Evolutionary conservation across 2,888 invertebrate genomes (phyloP).

Genomic region (Harmothoe impar): DNA sequence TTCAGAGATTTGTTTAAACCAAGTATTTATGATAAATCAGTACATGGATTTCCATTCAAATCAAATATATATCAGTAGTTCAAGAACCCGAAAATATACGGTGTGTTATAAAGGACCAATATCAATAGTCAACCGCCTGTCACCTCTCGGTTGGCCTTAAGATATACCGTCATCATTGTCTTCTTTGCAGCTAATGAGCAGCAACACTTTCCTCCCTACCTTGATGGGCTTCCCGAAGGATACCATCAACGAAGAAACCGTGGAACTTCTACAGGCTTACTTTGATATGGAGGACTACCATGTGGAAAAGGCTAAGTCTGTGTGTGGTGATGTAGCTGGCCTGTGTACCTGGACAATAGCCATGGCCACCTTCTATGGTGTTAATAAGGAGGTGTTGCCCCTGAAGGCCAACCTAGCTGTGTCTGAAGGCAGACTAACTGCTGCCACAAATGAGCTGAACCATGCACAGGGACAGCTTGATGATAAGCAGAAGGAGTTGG

Average conservation of each 20-base stretch:
- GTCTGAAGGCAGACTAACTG: constrained; percentile 82
- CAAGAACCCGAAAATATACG: no score
- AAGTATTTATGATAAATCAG: no score
- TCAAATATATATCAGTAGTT: no score
- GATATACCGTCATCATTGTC: no score
- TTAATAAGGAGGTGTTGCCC: constrained; percentile 97
- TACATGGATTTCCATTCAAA: no score
- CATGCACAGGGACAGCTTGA: constrained; percentile 74
- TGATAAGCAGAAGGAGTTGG: constrained; percentile 76
- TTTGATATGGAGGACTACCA: constrained; percentile 96
- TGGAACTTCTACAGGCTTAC: constrained; percentile 92
- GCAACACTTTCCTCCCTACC: constrained; percentile 89
- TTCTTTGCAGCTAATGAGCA: constrained; percentile 97
- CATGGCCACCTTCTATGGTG: constrained; percentile 86
- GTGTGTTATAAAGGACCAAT: not conserved
- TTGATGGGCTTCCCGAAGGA: constrained; percentile 85
- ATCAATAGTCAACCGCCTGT: not conserved
- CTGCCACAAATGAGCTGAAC: constrained; percentile 73
- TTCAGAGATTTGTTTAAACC: no score
- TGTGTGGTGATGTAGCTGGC: constrained; percentile 83
- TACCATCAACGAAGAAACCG: constrained; percentile 98
- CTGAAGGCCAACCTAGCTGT: constrained; percentile 86
- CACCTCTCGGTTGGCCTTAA: not conserved
- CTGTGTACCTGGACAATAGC: constrained; percentile 82
- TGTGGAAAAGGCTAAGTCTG: constrained; percentile 95